Evolutionary conservation across 2,113 vertebrate genomes (phyloP).

Genomic region (Bufo bufo): DNA sequence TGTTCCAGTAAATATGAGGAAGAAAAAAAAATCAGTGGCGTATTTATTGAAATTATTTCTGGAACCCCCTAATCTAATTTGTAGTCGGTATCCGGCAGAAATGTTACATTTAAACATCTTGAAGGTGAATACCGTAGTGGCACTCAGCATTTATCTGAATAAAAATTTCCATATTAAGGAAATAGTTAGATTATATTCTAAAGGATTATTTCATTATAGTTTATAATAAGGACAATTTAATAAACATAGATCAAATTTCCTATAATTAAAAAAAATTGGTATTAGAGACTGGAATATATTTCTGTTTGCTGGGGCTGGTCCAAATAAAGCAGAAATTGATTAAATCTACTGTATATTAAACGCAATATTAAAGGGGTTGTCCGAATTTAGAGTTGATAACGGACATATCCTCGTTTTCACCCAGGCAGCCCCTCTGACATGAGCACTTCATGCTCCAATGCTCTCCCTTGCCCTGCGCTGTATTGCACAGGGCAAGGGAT

Average conservation of each 20-base stretch:
- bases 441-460: no score
- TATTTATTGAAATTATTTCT: conserved; percentile 49
- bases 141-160: conserved; percentile 18
- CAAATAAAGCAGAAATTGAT: neutral
- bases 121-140: conserved; percentile 37
- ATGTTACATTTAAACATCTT: conserved; percentile 44
- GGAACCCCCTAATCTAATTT: conserved; percentile 51
- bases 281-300: neutral
- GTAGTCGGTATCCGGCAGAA: conserved; percentile 27
- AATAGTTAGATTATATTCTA: conserved; percentile 15
- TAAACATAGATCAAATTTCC: conserved; percentile 18
- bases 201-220: conserved; percentile 26
- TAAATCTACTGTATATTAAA: no score
- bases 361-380: no score
- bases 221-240: conserved; percentile 38
- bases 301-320: neutral
- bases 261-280: conserved; percentile 24
- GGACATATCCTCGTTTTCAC: no score
- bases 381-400: no score
- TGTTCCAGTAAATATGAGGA: conserved; percentile 10
- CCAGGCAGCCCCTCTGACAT: no score
- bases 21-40: neutral
- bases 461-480: no score
- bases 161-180: conserved; percentile 19
- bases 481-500: no score